Conservation (phyloP, 2,113 vertebrate species). For the Eulemur rufifrons region DNA sequence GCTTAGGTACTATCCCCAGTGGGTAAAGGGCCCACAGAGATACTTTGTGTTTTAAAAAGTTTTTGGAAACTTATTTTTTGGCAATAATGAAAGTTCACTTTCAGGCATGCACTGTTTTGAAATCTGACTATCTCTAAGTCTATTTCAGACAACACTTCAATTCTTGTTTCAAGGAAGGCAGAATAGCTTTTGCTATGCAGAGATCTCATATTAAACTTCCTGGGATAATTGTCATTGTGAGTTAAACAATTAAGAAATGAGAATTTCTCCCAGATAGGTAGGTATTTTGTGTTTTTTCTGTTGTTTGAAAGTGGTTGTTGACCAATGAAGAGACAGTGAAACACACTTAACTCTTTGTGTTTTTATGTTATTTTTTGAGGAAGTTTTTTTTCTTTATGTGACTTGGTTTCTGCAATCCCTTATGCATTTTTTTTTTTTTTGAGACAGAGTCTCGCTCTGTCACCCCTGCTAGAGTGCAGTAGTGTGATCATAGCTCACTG, state of each 20-base stretch:
- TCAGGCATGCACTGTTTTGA: slow-evolving; percentile 15
- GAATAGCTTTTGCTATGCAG: neutral
- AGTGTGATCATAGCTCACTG: too few species aligned
- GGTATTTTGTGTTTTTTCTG: slow-evolving; percentile 12
- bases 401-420: slow-evolving; percentile 16
- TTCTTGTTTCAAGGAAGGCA: slow-evolving; percentile 50
- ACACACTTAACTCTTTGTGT: slow-evolving; percentile 10
- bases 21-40: neutral
- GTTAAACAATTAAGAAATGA: slow-evolving; percentile 49
- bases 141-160: slow-evolving; percentile 20
- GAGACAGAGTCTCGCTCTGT: too few species aligned
- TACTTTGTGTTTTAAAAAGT: neutral
- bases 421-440: neutral
- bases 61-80: slow-evolving; percentile 47
- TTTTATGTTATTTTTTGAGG: slow-evolving; percentile 47
- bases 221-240: slow-evolving; percentile 49
- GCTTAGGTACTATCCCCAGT: neutral
- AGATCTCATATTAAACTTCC: slow-evolving; percentile 3
- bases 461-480: too few species aligned
- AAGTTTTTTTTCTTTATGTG: slow-evolving; percentile 40
- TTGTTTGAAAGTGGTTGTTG: slow-evolving; percentile 45
- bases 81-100: slow-evolving; percentile 35
- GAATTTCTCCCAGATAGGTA: slow-evolving; percentile 32
- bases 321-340: neutral
- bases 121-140: slow-evolving; percentile 25